Conservation (phyloP, 2,888 invertebrate species). For the Thera britannica region DNA sequence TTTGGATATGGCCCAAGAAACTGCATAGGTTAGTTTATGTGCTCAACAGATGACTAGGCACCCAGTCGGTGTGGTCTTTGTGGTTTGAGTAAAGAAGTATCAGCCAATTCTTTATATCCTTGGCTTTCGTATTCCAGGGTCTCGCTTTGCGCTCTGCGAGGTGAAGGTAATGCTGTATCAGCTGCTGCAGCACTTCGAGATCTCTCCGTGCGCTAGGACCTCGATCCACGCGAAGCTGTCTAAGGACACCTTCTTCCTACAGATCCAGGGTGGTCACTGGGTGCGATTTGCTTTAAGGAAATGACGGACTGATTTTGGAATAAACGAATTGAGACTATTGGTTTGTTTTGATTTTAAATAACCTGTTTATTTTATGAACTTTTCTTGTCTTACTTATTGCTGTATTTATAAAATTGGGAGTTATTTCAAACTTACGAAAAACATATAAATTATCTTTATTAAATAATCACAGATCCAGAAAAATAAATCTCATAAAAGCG, state of each 20-base stretch:
- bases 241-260: constrained; percentile 48
- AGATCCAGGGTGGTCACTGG: constrained; percentile 63
- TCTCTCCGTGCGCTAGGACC: constrained; percentile 58
- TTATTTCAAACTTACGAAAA: not conserved
- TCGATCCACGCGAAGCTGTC: constrained; percentile 50
- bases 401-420: not conserved
- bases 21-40: constrained; percentile 56
- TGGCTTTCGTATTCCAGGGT: constrained; percentile 47
- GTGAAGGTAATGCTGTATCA: constrained; percentile 65
- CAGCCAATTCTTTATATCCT: not conserved
- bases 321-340: not conserved
- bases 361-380: no score
- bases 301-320: constrained; percentile 1
- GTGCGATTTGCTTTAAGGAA: constrained; percentile 37
- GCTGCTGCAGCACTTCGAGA: constrained; percentile 55
- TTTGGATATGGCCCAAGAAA: constrained; percentile 65
- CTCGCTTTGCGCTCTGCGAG: constrained; percentile 68
- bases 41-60: no score
- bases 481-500: not conserved
- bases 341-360: no score
- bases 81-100: no score
- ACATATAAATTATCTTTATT: not conserved
- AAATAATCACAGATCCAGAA: not conserved
- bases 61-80: no score
- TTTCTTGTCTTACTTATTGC: no score